These are phyloP conservation scores for Steatocranus sp. DNA, from an alignment of 2,797 vertebrate species.

Conservation along the genomic window DNA sequence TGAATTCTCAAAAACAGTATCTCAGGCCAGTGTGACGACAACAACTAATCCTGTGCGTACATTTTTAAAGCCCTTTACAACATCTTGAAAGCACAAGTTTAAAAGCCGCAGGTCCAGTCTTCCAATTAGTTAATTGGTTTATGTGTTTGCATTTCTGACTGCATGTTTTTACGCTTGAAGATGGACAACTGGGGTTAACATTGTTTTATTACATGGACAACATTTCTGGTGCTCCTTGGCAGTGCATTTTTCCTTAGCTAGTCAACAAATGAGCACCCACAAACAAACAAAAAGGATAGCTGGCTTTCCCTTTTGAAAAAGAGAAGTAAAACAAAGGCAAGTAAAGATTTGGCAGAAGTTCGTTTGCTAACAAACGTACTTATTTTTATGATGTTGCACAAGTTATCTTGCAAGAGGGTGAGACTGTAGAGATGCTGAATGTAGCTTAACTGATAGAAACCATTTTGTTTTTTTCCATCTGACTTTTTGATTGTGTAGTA, in stretches of 20 bases:
- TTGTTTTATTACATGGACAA: not conserved
- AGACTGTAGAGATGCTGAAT: accelerated
- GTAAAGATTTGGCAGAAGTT: not conserved
- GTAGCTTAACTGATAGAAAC: not conserved
- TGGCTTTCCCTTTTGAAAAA: not conserved
- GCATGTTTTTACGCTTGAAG: not conserved
- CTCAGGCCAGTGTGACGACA: not conserved
- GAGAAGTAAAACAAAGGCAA: not conserved
- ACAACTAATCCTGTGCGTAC: not conserved
- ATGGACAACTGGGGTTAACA: not conserved
- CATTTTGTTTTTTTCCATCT: not conserved
- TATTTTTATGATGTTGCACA: not conserved
- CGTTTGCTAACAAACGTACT: accelerated
- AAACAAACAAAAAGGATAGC: not conserved
- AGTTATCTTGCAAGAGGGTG: not conserved
- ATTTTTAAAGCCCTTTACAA: not conserved
- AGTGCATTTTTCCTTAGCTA: not conserved
- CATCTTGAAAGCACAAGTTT: not conserved
- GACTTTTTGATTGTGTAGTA: not conserved
- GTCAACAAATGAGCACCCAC: not conserved
- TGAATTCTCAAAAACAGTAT: not conserved
- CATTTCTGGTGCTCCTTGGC: not conserved
- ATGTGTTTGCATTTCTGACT: not conserved
- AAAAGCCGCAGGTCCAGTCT: not conserved
- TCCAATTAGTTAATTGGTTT: not conserved